Evolutionary conservation across 1,140 invertebrate genomes (phyloP).

Genomic region (Drosophila serrata): DNA sequence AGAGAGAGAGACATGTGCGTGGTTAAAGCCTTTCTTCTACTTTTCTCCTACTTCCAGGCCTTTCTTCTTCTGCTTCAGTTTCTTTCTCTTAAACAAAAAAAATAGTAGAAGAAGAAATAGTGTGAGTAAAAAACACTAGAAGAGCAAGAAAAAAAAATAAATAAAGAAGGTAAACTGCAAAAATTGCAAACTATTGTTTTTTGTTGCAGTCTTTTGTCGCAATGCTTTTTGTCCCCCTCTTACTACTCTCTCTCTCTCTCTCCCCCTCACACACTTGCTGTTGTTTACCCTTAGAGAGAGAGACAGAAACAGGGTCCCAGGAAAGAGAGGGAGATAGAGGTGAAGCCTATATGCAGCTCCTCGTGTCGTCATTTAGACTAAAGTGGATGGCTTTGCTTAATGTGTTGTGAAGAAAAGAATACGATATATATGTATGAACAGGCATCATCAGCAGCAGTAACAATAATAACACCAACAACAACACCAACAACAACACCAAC

Average conservation of each 20-base stretch:
- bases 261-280: constrained; percentile 11
- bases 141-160: constrained; percentile 1
- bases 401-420: constrained; percentile 27
- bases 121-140: constrained; percentile 13
- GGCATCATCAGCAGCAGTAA: constrained; percentile 1
- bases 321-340: constrained; percentile 5
- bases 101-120: background rate
- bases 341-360: constrained; percentile 30
- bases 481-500: background rate
- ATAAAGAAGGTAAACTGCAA: constrained; percentile 44
- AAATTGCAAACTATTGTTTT: constrained; percentile 72
- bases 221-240: constrained; percentile 31
- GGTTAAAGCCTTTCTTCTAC: constrained; percentile 21
- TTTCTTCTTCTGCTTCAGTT: background rate
- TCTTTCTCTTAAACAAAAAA: background rate
- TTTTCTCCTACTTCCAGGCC: background rate
- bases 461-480: background rate
- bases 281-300: constrained; percentile 24
- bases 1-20: constrained; percentile 30
- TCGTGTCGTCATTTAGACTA: constrained; percentile 40
- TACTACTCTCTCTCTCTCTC: background rate
- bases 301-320: background rate
- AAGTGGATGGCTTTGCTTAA: constrained; percentile 44
- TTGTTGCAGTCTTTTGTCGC: constrained; percentile 59
- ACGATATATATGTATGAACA: background rate